A percentile compares a stretch with the other conserved stretches of the same genome.
These are phyloP conservation scores for Tromatobia lineatoria DNA, from an alignment of 2,888 invertebrate species.

Conservation along the genomic window DNA sequence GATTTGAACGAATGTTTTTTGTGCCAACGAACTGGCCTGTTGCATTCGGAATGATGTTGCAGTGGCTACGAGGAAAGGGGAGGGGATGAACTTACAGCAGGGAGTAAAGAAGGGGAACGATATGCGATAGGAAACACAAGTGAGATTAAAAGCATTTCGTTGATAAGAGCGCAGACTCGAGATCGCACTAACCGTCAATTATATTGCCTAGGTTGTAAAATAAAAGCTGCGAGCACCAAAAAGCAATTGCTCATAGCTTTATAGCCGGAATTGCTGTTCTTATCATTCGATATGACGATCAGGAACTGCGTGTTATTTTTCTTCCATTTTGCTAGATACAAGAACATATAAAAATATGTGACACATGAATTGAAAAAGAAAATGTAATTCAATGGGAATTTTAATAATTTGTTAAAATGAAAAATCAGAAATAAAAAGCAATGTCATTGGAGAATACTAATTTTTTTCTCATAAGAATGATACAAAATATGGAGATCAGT, in stretches of 20 bases:
- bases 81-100: conserved; percentile 11
- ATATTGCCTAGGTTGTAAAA: conserved; percentile 40
- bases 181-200: conserved; percentile 8
- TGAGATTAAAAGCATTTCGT: conserved; percentile 59
- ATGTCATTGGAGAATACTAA: not conserved
- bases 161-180: conserved; percentile 51
- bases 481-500: too few relatives aligned
- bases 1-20: conserved; percentile 34
- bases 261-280: not conserved
- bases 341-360: not conserved
- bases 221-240: not conserved
- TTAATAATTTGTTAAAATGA: too few relatives aligned
- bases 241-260: not conserved
- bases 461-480: too few relatives aligned
- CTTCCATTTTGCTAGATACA: not conserved
- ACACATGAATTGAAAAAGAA: not conserved
- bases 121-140: conserved; percentile 44
- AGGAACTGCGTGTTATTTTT: not conserved
- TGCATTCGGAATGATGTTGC: conserved; percentile 43
- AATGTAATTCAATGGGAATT: too few relatives aligned
- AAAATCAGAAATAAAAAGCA: too few relatives aligned
- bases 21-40: conserved; percentile 57
- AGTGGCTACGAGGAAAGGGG: not conserved
- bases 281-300: conserved; percentile 22
- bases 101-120: conserved; percentile 26